A percentile compares a stretch with the other conserved stretches of the same genome.
phyloP scores from a whole-genome alignment of 2,113 vertebrate species.

The Notothenia rossii region DNA sequence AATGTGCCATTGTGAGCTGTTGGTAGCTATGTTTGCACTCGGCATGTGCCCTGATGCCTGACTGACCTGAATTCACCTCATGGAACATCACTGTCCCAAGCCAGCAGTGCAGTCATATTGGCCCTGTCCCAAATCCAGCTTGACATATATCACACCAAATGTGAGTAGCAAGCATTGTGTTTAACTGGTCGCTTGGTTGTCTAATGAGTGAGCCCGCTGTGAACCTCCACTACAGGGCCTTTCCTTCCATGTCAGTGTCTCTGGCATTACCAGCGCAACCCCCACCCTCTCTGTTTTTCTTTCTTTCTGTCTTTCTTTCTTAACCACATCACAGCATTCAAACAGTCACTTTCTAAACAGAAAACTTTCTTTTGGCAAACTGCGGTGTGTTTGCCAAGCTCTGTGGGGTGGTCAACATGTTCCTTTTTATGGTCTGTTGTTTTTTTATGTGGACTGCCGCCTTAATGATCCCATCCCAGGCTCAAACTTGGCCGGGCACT shows the following conservation, averaged over 20 bases:
- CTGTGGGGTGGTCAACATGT: conserved; percentile 73
- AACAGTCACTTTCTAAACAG: conserved; percentile 61
- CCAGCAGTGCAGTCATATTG: conserved; percentile 23
- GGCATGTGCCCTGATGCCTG: conserved; percentile 31
- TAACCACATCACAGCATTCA: conserved; percentile 55
- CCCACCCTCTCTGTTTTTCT: conserved; percentile 5
- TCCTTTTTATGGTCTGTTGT: conserved; percentile 69
- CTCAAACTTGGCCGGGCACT: conserved; percentile 48
- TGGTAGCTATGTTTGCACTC: conserved; percentile 8
- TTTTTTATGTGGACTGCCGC: conserved; percentile 56
- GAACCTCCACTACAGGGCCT: conserved; percentile 40
- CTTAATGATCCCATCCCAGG: conserved; percentile 66
- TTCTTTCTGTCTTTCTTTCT: conserved; percentile 24
- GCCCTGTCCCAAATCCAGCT: conserved; percentile 37
- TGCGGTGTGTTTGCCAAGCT: conserved; percentile 53
- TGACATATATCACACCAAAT: conserved; percentile 52
- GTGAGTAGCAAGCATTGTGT: conserved; percentile 39
- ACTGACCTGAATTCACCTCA: conserved; percentile 52
- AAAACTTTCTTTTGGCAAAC: conserved; percentile 65
- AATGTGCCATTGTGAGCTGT: conserved; percentile 6
- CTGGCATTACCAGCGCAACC: conserved; percentile 17
- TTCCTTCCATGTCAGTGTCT: conserved; percentile 14
- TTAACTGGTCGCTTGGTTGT: conserved; percentile 33
- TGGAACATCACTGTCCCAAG: conserved; percentile 15
- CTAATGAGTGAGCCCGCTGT: conserved; percentile 61